Conservation (phyloP, 2,888 invertebrate species). For the Scotopteryx bipunctaria region DNA sequence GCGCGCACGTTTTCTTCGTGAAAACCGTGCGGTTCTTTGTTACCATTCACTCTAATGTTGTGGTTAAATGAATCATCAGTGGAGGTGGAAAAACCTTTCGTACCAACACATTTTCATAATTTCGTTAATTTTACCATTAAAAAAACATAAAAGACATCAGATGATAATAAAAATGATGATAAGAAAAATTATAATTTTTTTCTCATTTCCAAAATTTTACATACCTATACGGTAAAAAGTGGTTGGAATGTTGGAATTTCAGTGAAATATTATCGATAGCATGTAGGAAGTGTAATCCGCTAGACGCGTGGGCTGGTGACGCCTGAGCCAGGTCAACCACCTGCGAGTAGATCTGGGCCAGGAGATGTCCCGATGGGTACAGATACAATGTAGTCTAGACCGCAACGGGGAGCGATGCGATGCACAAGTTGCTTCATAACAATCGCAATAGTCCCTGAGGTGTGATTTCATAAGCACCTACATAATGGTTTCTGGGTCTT, state of each 20-base stretch:
- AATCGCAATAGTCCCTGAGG: slow-evolving; percentile 10
- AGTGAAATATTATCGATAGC: background rate
- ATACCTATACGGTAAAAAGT: no score
- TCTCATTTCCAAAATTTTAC: no score
- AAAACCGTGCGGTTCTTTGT: slow-evolving; percentile 4
- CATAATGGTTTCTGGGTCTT: slow-evolving; percentile 7
- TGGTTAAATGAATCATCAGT: background rate
- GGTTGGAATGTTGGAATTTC: no score
- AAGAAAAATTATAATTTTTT: no score
- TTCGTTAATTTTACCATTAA: no score
- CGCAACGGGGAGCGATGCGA: slow-evolving; percentile 7
- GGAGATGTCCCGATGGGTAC: slow-evolving; percentile 27
- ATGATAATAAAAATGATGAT: no score
- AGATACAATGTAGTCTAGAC: slow-evolving; percentile 31
- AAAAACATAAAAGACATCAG: no score
- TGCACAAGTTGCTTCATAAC: slow-evolving; percentile 12
- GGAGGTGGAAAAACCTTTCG: background rate
- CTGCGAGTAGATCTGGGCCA: slow-evolving; percentile 24
- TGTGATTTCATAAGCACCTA: slow-evolving; percentile 6
- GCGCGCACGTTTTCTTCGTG: slow-evolving; percentile 4
- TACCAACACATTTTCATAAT: background rate
- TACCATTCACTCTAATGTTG: background rate
- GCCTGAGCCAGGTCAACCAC: slow-evolving; percentile 5
- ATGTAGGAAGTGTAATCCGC: slow-evolving; percentile 4
- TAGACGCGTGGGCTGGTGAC: slow-evolving; percentile 4